A percentile compares a stretch with the other conserved stretches of the same genome.
These are phyloP conservation scores for Enteromius paludinosus DNA, from an alignment of 2,797 vertebrate genomes.

Conservation along the genomic window DNA sequence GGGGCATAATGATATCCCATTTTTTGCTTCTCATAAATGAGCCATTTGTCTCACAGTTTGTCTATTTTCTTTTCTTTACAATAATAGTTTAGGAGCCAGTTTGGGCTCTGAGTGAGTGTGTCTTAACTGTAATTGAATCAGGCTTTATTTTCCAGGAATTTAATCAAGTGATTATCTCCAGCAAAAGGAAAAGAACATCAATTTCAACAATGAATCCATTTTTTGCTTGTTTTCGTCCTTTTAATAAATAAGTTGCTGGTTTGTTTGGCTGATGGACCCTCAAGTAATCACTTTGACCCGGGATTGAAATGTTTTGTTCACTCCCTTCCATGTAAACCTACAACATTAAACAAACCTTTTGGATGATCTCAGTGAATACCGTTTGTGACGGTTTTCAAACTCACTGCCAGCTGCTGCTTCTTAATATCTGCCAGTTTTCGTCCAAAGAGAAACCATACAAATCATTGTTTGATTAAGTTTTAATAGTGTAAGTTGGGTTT, in stretches of 20 bases:
- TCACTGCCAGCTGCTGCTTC: background rate
- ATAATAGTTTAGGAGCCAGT: conserved; percentile 35
- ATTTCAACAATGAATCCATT: background rate
- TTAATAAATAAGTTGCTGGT: conserved; percentile 11
- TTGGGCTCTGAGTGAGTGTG: conserved; percentile 5
- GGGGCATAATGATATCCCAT: conserved; percentile 14
- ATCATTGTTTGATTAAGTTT: conserved; percentile 2
- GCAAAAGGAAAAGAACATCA: conserved; percentile 10
- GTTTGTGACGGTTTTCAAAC: background rate
- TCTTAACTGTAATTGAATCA: conserved; percentile 33
- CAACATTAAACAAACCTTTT: conserved; percentile 13
- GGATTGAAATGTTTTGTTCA: background rate
- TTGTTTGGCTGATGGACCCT: background rate
- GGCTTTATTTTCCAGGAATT: conserved; percentile 33
- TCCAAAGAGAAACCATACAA: background rate
- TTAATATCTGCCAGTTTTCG: background rate
- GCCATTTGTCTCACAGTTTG: conserved; percentile 28
- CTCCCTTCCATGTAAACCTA: background rate
- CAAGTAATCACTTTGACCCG: background rate
- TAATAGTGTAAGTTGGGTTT: conserved; percentile 26
- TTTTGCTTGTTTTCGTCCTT: background rate
- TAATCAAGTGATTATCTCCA: conserved; percentile 27
- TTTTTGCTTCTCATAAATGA: conserved; percentile 9
- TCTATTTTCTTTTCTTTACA: conserved; percentile 40
- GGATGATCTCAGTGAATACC: background rate